phyloP scores from a whole-genome alignment of 1,140 invertebrate genomes.

The Riptortus pedestris region DNA sequence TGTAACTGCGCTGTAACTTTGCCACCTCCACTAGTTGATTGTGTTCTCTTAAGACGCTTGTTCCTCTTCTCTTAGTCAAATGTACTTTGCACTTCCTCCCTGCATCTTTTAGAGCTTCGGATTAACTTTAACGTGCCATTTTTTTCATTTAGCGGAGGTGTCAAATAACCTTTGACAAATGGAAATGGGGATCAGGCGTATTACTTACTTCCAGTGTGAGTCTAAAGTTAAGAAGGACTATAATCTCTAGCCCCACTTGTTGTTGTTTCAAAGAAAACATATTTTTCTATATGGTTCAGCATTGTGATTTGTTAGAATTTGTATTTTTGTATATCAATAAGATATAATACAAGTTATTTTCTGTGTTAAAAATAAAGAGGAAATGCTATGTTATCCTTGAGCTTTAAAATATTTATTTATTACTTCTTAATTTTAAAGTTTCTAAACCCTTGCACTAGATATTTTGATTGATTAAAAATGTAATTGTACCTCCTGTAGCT shows the following conservation, averaged over 20 bases:
- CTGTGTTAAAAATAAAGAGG: constrained; percentile 18
- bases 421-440: not conserved
- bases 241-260: not conserved
- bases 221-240: not conserved
- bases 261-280: constrained; percentile 25
- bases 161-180: not conserved
- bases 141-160: constrained; percentile 1
- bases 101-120: not conserved
- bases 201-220: not conserved
- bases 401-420: constrained; percentile 8
- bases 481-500: not conserved
- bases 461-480: too few relatives aligned
- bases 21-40: constrained; percentile 2
- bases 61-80: not conserved
- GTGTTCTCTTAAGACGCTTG: not conserved
- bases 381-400: constrained; percentile 14
- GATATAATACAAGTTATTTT: constrained; percentile 22
- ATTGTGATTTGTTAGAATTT: constrained; percentile 29
- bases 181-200: not conserved
- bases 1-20: too few relatives aligned
- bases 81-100: not conserved
- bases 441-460: not conserved
- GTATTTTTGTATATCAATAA: constrained; percentile 27
- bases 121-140: not conserved
- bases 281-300: constrained; percentile 28